phyloP scores from a whole-genome alignment of 2,113 vertebrate species.

The Neogale vison region DNA sequence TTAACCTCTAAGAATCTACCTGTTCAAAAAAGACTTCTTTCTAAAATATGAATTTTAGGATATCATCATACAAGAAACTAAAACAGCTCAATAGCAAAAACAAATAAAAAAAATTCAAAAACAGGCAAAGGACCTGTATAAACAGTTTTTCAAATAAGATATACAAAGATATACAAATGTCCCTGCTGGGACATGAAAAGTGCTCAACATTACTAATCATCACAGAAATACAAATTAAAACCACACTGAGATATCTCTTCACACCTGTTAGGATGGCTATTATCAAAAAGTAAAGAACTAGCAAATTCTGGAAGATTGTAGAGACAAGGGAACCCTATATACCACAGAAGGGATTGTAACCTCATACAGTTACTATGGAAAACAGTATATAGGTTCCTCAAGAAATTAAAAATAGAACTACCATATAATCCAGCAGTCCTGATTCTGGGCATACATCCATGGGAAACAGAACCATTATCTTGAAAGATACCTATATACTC shows the following conservation, averaged over 20 bases:
- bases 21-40: background rate
- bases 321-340: background rate
- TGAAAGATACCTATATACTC: background rate
- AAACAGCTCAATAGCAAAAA: background rate
- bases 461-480: background rate
- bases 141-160: background rate
- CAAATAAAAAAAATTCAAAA: background rate
- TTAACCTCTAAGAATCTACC: background rate
- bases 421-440: background rate
- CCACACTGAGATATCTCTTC: background rate
- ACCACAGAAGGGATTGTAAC: background rate
- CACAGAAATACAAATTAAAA: background rate
- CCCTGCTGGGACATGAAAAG: background rate
- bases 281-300: background rate
- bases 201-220: background rate
- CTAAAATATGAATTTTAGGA: background rate
- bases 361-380: too few relatives aligned
- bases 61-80: background rate
- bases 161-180: background rate
- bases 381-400: background rate
- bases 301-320: background rate
- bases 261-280: background rate
- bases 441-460: background rate
- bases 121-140: background rate
- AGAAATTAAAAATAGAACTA: background rate